A percentile compares a stretch with the other conserved stretches of the same genome.
These are phyloP conservation scores for Brachirus orientalis DNA, from an alignment of 2,113 vertebrate genomes.

Conservation along the genomic window DNA sequence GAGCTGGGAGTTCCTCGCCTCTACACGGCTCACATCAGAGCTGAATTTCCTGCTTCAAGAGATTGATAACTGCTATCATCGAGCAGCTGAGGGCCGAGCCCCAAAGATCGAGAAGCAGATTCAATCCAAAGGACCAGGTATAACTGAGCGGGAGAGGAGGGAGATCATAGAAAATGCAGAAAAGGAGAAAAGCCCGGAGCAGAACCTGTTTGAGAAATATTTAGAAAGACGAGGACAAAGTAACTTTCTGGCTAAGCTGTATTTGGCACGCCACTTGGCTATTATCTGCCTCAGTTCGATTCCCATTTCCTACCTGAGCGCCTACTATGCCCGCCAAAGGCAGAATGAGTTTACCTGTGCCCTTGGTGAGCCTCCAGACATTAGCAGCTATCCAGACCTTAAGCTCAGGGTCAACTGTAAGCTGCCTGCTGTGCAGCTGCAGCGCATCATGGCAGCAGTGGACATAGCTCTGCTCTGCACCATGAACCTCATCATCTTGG, in stretches of 20 bases:
- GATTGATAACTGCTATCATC: slow-evolving; percentile 99
- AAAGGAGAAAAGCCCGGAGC: slow-evolving; percentile 98
- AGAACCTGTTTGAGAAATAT: slow-evolving; percentile 99
- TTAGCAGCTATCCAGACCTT: slow-evolving; percentile 85
- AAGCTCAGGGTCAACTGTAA: slow-evolving; percentile 94
- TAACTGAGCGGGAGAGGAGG: slow-evolving; percentile 92
- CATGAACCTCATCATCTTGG: slow-evolving; percentile 95
- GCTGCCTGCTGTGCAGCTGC: slow-evolving; percentile 95
- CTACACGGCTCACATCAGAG: slow-evolving; percentile 97
- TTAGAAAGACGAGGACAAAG: slow-evolving; percentile 95
- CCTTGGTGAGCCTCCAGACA: slow-evolving; percentile 90
- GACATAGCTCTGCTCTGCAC: slow-evolving; percentile 93
- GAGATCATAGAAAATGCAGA: slow-evolving; percentile 99
- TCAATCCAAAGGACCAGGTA: slow-evolving; percentile 96
- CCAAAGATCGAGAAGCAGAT: slow-evolving; percentile 99
- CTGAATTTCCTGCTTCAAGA: slow-evolving; percentile 99
- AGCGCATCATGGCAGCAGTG: slow-evolving; percentile 95
- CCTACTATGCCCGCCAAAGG: slow-evolving; percentile 94
- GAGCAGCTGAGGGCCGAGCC: slow-evolving; percentile 95
- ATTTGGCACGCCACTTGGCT: slow-evolving; percentile 92
- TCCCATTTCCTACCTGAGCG: slow-evolving; percentile 95
- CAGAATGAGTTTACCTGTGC: slow-evolving; percentile 98
- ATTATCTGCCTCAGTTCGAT: slow-evolving; percentile 97
- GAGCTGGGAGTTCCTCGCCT: slow-evolving; percentile 97
- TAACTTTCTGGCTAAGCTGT: slow-evolving; percentile 97